Percentiles rank a stretch among this genome's conserved stretches.
These are phyloP conservation scores for Plotosus lineatus DNA, from an alignment of 2,113 vertebrate genomes.

Conservation along the genomic window DNA sequence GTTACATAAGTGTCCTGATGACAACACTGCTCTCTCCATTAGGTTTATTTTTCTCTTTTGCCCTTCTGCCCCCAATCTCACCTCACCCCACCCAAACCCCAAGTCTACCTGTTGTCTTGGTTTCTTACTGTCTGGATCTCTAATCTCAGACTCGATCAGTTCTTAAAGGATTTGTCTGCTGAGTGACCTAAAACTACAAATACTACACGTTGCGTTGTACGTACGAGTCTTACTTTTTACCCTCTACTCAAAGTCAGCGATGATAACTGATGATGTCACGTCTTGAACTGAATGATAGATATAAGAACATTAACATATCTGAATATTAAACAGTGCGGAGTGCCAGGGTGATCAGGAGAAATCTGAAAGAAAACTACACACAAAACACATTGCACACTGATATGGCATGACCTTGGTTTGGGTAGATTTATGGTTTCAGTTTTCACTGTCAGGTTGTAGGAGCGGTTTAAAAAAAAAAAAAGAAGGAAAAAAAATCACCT, in stretches of 20 bases:
- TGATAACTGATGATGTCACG: neutral
- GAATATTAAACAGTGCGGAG: neutral
- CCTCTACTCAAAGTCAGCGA: neutral
- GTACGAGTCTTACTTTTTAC: neutral
- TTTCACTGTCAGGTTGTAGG: conserved; percentile 11
- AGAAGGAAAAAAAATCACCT: neutral
- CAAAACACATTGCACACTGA: neutral
- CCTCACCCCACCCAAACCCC: too few species aligned
- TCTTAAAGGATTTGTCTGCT: neutral
- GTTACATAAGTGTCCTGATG: neutral
- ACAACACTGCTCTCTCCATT: neutral
- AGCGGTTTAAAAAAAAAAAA: neutral
- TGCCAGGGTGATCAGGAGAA: neutral
- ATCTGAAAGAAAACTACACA: conserved; percentile 2
- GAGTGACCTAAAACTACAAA: neutral
- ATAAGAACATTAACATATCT: neutral
- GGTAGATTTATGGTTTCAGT: neutral
- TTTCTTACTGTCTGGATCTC: neutral
- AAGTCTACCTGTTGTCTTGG: neutral
- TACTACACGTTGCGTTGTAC: too few species aligned
- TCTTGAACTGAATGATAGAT: neutral
- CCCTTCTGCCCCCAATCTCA: neutral
- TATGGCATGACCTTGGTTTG: neutral
- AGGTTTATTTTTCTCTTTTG: neutral
- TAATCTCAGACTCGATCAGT: neutral